Evolutionary conservation across 2,888 invertebrate species (phyloP), one percentile per base, ranked within the genome.

Genomic region (Campaea margaritaria): DNA sequence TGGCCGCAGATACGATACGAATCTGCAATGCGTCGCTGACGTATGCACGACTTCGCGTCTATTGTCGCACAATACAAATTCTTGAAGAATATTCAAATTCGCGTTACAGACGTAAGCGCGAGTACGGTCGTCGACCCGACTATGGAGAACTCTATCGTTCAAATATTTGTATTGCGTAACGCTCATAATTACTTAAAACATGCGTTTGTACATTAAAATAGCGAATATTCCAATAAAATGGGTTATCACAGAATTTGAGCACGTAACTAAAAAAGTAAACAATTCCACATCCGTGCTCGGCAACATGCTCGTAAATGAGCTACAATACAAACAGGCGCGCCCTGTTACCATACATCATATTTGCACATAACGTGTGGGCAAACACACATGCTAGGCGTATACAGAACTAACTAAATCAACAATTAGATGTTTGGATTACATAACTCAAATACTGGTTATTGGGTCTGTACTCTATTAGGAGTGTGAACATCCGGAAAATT

Each of bases 11-110:
- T 84, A 87, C 84, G 90, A 89, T 87, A 87, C 74, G 91, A 87
- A 91, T 91, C 87, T 79, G 78, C 87, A 89, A 91, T 86, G 82
- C 78, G 78, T 68, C 64, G 71, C 75, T 89, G 89, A 91, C 89
- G 90, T 87, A 81, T 65, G 70, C 62, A 74, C 76, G 78, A 81
- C 76, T 79, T 78, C 74, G 74, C 72, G 71, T 65, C 84, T 81
- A 87, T 31, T 89, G 87, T 86, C 77, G 74, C 68, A 72, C 70
- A 74, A 72, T 62, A 76, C 75, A 70, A n/a, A 72, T 76, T 70
- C 78, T 78, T 79, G 77, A 75, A 69, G 78, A 76, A 85, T 84
- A 83, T 77, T 82, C 82, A 78, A 75, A 76, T 75, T 69, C 72
- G 48, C 44, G 62, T 75, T 75, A 70, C 79, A 77, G 73, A 69